Percentiles rank a stretch among this genome's conserved stretches.
Evolutionary conservation across 1,140 invertebrate species (phyloP).

Genomic region (Chelonus insularis): DNA sequence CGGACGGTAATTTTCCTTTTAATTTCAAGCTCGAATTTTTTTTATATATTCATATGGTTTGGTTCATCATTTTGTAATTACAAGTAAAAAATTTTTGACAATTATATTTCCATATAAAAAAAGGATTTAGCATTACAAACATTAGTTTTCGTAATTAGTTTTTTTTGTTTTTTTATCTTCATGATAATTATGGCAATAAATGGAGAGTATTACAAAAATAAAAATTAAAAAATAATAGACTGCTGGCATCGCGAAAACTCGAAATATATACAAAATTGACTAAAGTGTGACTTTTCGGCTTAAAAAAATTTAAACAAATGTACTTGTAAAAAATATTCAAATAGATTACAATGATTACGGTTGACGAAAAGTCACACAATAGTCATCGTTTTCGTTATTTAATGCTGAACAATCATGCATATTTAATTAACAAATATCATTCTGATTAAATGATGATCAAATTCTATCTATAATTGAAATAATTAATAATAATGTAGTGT

Average conservation of each 20-base stretch:
- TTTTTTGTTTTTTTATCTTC: neutral
- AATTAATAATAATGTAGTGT: neutral
- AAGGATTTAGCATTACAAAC: neutral
- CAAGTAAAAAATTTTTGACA: no score
- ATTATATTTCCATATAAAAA: no score
- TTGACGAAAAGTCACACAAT: no score
- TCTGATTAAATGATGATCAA: neutral
- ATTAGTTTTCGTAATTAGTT: neutral
- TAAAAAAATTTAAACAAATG: no score
- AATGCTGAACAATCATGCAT: no score
- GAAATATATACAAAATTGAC: neutral
- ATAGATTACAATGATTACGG: no score
- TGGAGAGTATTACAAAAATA: neutral
- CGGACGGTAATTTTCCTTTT: constrained; percentile 17
- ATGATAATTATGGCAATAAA: constrained; percentile 17
- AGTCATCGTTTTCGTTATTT: no score
- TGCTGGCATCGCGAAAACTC: neutral
- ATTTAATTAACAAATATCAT: neutral
- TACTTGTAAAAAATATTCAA: no score
- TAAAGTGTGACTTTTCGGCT: no score
- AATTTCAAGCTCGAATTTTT: neutral
- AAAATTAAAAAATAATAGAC: neutral
- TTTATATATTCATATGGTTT: neutral
- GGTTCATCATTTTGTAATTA: no score
- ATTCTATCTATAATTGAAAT: neutral